phyloP scores from a whole-genome alignment of 2,113 vertebrate genomes.

The Rhizomys pruinosus region DNA sequence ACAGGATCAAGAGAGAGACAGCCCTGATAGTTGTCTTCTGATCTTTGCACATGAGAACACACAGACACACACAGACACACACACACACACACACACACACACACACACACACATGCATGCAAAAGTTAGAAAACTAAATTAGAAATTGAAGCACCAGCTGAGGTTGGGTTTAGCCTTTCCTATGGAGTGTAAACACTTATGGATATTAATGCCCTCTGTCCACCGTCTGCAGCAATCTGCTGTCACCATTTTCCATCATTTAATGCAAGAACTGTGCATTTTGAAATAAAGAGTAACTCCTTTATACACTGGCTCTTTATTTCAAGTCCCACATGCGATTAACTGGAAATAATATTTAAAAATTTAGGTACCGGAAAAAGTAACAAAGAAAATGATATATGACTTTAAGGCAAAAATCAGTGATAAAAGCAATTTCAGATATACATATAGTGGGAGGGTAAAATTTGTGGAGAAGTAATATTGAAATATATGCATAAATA shows the following conservation, averaged over 20 bases:
- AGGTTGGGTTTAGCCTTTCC: constrained; percentile 28
- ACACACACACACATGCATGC: background rate
- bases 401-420: constrained; percentile 52
- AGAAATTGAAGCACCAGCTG: background rate
- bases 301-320: constrained; percentile 28
- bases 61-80: no score
- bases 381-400: constrained; percentile 63
- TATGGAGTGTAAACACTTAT: background rate
- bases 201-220: background rate
- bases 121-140: background rate
- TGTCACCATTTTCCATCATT: background rate
- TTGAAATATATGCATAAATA: background rate
- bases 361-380: constrained; percentile 32
- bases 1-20: background rate
- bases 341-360: constrained; percentile 53
- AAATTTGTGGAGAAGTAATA: constrained; percentile 52
- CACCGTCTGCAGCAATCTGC: background rate
- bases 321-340: background rate
- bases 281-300: constrained; percentile 42
- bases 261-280: background rate
- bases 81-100: background rate
- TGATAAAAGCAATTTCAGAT: constrained; percentile 25
- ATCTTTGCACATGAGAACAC: no score
- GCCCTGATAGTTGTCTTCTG: background rate
- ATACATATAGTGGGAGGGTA: constrained; percentile 11